Evolutionary conservation across 2,797 vertebrate genomes (phyloP), one percentile per base, ranked within the genome.

Genomic region (Enteromius paludinosus): DNA sequence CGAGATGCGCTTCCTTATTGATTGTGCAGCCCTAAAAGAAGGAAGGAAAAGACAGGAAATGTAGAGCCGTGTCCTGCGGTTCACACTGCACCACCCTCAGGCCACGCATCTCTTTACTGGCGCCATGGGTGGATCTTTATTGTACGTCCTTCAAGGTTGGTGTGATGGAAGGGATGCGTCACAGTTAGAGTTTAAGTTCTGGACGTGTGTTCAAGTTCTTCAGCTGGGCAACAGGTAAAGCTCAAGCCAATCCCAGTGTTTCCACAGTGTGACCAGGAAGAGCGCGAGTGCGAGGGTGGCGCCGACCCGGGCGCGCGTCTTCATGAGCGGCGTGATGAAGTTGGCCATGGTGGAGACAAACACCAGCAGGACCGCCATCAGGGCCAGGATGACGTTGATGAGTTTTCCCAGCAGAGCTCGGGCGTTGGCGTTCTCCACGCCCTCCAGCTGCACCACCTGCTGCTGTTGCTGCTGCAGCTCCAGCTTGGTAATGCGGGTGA

Each of bases 311-410:
- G 95, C 91, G 41, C 98, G 94, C 2, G 97, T 99, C 95, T 98
- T 99, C 96, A 99, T 97, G 93, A 99, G 95, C 0, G 98, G 98
- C 0, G 98, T 99, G 94, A 99, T 99, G 93, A 99, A 99, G 94
- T 95, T 99, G 93, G 98, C 98, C 61, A 97, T 89, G 79, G 98
- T 99, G 94, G 98, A 99, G 87, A 99, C 98, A 0, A 99, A 99
- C 86, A 99, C 98, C 92, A 99, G 95, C 87, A 99, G 94, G 88
- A 99, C 98, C 0, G 98, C 98, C 98, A 99, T 99, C 84, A 99
- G 95, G 0, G 97, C 97, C 90, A 99, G 93, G 91, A 99, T 97
- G 90, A 99, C 95, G 0, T 99, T 99, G 93, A 99, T 99, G 93
- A 99, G 97, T 88, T 99, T 99, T 70, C 98, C 98, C 90, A 99